Conservation (phyloP, 2,888 invertebrate species). For the Masnerella sp. region DNA sequence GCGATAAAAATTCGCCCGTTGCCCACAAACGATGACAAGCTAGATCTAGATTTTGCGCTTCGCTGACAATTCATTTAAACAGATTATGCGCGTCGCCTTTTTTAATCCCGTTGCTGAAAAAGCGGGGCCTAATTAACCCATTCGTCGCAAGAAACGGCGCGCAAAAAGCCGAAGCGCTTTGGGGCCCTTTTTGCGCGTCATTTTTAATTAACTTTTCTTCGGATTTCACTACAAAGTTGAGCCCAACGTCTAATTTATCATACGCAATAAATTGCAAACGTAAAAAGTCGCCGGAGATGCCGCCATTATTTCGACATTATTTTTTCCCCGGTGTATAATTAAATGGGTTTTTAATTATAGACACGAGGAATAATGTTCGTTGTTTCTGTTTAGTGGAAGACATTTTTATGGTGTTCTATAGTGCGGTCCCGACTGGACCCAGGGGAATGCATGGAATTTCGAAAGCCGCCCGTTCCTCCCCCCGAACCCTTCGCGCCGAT, state of each 20-base stretch:
- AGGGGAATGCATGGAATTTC: slow-evolving; percentile 69
- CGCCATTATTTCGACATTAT: neutral
- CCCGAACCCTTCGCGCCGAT: slow-evolving; percentile 29
- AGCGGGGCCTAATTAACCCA: too few species aligned
- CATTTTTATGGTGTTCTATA: slow-evolving; percentile 72
- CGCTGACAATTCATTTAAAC: too few species aligned
- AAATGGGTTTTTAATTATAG: slow-evolving; percentile 54
- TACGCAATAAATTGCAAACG: slow-evolving; percentile 1
- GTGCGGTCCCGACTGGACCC: slow-evolving; percentile 57
- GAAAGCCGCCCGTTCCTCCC: slow-evolving; percentile 48
- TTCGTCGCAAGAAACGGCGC: too few species aligned
- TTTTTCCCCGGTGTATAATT: slow-evolving; percentile 31
- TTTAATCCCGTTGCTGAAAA: too few species aligned
- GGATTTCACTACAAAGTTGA: too few species aligned
- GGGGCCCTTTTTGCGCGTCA: too few species aligned
- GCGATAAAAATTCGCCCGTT: slow-evolving; percentile 46
- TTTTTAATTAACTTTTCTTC: too few species aligned
- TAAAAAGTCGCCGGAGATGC: neutral
- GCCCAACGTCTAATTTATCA: too few species aligned
- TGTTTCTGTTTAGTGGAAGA: slow-evolving; percentile 68
- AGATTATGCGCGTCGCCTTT: too few species aligned
- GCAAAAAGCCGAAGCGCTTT: too few species aligned
- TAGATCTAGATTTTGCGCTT: slow-evolving; percentile 45
- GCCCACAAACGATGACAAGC: slow-evolving; percentile 34
- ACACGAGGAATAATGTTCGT: slow-evolving; percentile 42